These are phyloP conservation scores for Leptobrachium leishanense DNA, from an alignment of 2,113 vertebrate species.

Conservation along the genomic window DNA sequence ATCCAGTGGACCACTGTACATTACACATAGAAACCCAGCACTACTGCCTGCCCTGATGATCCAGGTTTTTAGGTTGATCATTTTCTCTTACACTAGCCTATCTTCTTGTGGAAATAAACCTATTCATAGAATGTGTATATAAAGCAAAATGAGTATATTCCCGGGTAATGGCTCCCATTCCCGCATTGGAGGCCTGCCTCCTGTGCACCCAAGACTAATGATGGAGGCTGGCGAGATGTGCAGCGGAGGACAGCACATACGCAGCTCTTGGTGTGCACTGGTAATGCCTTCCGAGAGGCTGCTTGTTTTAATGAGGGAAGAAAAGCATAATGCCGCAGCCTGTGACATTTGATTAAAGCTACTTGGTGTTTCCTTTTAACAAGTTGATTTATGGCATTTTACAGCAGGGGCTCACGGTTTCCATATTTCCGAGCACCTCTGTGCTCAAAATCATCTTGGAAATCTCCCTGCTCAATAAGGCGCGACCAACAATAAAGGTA, in stretches of 20 bases:
- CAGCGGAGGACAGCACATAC: slow-evolving; percentile 30
- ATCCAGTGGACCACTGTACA: too few relatives aligned
- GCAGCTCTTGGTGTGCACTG: slow-evolving; percentile 24
- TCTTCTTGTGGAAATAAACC: too few relatives aligned
- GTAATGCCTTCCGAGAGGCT: slow-evolving; percentile 23
- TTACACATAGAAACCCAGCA: too few relatives aligned
- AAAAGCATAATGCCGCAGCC: slow-evolving; percentile 41
- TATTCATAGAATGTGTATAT: too few relatives aligned
- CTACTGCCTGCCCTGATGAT: too few relatives aligned
- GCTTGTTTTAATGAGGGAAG: slow-evolving; percentile 37
- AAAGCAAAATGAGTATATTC: too few relatives aligned
- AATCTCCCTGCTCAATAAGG: slow-evolving; percentile 25
- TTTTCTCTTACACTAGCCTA: too few relatives aligned
- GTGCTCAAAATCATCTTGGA: slow-evolving; percentile 30
- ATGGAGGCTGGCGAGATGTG: slow-evolving; percentile 18
- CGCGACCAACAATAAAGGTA: slow-evolving; percentile 36
- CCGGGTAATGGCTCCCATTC: too few relatives aligned
- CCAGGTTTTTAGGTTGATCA: too few relatives aligned
- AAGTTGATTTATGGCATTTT: slow-evolving; percentile 41
- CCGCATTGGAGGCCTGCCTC: slow-evolving; percentile 1
- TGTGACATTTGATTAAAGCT: slow-evolving; percentile 46
- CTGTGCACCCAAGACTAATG: slow-evolving; percentile 3
- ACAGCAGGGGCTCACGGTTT: slow-evolving; percentile 34
- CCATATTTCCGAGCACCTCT: slow-evolving; percentile 26
- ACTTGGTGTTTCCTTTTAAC: slow-evolving; percentile 44